Evolutionary conservation across 2,888 invertebrate species (phyloP).

Genomic region (Seira sanloemensis): DNA sequence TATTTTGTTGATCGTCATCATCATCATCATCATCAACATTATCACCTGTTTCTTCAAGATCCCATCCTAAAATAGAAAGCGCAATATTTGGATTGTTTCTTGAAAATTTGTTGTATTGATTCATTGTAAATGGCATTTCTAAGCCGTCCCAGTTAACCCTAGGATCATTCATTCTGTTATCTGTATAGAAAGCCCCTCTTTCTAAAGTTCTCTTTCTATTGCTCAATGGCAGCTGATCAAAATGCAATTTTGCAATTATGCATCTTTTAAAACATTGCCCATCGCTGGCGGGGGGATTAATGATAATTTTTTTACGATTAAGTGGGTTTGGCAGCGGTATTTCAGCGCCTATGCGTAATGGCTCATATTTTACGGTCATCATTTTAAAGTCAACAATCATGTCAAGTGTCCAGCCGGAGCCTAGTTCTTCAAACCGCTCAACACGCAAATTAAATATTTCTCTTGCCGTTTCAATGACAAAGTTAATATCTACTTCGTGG

Average conservation of each 20-base stretch:
- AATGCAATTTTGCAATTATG: not conserved
- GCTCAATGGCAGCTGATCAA: not conserved
- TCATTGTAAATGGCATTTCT: not conserved
- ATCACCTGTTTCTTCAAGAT: not conserved
- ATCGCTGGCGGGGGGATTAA: not conserved
- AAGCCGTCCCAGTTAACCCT: conserved; percentile 12
- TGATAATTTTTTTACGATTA: not conserved
- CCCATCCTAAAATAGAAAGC: not conserved
- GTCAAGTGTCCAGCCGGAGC: conserved; percentile 25
- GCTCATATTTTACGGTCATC: conserved; percentile 2
- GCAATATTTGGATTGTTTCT: conserved; percentile 1
- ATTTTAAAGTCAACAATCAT: conserved; percentile 14
- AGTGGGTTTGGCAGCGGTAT: not conserved
- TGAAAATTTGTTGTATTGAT: conserved; percentile 1
- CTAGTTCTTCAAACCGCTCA: conserved; percentile 4
- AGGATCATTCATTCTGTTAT: not conserved
- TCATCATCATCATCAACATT: not conserved
- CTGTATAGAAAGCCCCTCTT: not conserved
- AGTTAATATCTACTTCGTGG: conserved; percentile 5
- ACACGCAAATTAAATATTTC: conserved; percentile 11
- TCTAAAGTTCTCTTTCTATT: conserved; percentile 11
- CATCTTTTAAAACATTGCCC: not conserved
- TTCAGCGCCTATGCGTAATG: not conserved
- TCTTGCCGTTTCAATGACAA: conserved; percentile 15
- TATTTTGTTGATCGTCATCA: not conserved